Evolutionary conservation across 1,140 invertebrate genomes (phyloP).

Genomic region (Nasonia giraulti): DNA sequence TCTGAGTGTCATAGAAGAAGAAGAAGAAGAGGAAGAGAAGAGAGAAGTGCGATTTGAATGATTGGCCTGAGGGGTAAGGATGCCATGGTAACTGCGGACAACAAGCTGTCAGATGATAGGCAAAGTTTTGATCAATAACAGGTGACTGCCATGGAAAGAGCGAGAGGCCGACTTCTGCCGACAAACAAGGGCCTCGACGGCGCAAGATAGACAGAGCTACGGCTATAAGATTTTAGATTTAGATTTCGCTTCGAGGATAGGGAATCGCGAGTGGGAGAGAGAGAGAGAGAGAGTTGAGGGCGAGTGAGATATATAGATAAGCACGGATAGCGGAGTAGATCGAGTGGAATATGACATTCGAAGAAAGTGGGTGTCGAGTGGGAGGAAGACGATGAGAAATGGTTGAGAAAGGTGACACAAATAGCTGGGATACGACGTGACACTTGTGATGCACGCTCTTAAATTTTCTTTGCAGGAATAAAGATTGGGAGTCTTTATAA

Average conservation of each 20-base stretch:
- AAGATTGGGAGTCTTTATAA: too few relatives aligned
- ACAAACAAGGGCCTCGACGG: conserved; percentile 1
- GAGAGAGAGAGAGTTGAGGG: background rate
- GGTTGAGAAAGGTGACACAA: too few relatives aligned
- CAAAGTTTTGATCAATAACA: conserved; percentile 74
- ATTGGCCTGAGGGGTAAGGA: conserved; percentile 61
- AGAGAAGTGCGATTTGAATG: conserved; percentile 64
- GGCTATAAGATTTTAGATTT: background rate
- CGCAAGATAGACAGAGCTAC: background rate
- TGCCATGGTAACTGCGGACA: conserved; percentile 73
- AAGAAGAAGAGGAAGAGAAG: conserved; percentile 44
- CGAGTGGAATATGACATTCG: too few relatives aligned
- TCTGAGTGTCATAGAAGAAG: background rate
- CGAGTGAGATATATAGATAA: background rate
- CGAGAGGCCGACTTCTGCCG: background rate
- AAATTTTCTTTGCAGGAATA: too few relatives aligned
- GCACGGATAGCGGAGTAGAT: background rate
- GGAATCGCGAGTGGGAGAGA: background rate
- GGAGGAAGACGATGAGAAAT: too few relatives aligned
- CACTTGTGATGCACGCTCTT: too few relatives aligned
- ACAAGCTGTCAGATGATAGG: conserved; percentile 75
- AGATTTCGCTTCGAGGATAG: background rate
- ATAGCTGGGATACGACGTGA: too few relatives aligned
- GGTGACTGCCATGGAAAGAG: conserved; percentile 61
- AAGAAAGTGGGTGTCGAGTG: too few relatives aligned